Evolutionary conservation across 2,888 invertebrate genomes (phyloP).

Genomic region (Agrotis ipsilon): DNA sequence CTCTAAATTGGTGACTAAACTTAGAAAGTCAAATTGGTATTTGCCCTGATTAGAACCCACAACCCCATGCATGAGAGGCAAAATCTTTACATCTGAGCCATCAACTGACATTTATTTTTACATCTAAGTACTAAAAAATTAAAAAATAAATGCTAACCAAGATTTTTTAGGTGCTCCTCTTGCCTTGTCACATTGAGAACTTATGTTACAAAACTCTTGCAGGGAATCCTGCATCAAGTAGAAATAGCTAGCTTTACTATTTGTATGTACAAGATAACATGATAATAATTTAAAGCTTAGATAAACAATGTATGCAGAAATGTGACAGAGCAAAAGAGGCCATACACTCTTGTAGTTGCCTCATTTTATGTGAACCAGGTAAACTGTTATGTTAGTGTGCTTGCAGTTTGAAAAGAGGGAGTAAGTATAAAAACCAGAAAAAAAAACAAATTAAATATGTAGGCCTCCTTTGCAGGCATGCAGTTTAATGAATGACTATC

Average conservation of each 20-base stretch:
- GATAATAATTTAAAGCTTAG: not conserved
- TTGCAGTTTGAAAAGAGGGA: conserved; percentile 2
- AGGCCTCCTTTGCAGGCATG: conserved; percentile 58
- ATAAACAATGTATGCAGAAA: conserved; percentile 22
- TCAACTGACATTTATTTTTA: too few species aligned
- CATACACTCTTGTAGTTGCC: conserved; percentile 52
- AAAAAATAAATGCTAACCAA: conserved; percentile 80
- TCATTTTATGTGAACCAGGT: conserved; percentile 62
- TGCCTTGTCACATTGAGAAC: conserved; percentile 77
- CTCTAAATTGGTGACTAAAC: too few species aligned
- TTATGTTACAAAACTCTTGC: conserved; percentile 77
- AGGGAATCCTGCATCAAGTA: conserved; percentile 79
- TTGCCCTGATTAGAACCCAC: too few species aligned
- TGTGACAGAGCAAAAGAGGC: conserved; percentile 73
- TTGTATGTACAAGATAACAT: conserved; percentile 11
- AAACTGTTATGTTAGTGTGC: conserved; percentile 21
- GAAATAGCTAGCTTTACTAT: conserved; percentile 50
- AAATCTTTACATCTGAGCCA: too few species aligned
- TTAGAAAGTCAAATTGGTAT: too few species aligned
- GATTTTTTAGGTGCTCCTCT: conserved; percentile 70
- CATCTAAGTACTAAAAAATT: conserved; percentile 41
- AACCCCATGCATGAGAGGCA: too few species aligned
- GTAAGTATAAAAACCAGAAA: not conserved
- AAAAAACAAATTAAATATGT: conserved; percentile 20
- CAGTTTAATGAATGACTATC: conserved; percentile 12